Evolutionary conservation across 1,140 invertebrate species (phyloP), one percentile per base, ranked within the genome.

Genomic region (Triops longicaudatus): DNA sequence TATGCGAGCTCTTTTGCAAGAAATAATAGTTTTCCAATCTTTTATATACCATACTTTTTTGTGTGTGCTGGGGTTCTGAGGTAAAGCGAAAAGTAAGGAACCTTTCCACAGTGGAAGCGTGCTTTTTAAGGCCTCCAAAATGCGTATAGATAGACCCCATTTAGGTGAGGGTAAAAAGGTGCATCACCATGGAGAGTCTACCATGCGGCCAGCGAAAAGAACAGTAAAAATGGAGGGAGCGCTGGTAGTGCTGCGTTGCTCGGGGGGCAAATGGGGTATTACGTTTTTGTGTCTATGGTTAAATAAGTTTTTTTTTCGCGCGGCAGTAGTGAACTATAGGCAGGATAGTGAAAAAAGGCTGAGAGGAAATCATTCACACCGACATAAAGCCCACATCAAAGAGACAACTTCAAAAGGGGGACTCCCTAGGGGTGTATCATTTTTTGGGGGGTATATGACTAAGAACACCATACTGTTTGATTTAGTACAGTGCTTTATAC

Each of bases 91-190:
- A 63, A 63, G 50, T 14, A 22, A 22, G 50, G n/a, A 63, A 63
- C 50, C 50, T 63, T 63, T 63, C 50, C 10, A 14, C 50, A 22
- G 50, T 5, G 14, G 17, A 14, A 63, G 50, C 22, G 0, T 22
- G 50, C 17, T 22, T 63, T 63, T 63, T 63, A 63, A 22, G 50
- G 50, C 17, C 17, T 17, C 17, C 17, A 63, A 14, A 37, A 63
- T 63, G 50, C 22, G 50, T 63, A 63, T 63, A 63, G 50, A 63
- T 22, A 63, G 50, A 17, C 6, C 50, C 50, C 50, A 63, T 63
- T 63, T 63, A 22, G 50, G 50, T 17, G 50, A 63, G 50, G n/a
- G 50, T 63, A 63, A 63, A 63, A 63, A 63, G 50, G 50, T 63
- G 22, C 50, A 63, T 63, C 50, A 12, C 50, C 22, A 22, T 7